A percentile compares a stretch with the other conserved stretches of the same genome.
Conservation (phyloP, 2,113 vertebrate species). For the Eulacestoma nigropectus region DNA sequence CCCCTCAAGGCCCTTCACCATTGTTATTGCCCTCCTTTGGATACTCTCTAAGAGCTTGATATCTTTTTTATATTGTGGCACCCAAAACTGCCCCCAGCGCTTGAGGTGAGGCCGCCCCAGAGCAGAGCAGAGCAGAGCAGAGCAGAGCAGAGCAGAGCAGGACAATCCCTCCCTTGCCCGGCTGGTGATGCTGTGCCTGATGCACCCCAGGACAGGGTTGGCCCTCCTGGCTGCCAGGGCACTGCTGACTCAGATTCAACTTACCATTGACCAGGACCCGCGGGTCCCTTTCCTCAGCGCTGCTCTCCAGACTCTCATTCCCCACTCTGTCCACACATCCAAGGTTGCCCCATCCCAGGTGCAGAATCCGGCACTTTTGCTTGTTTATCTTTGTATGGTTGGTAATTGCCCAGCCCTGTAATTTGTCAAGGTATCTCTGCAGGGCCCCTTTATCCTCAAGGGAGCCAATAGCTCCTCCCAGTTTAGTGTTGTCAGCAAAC, state of each 20-base stretch:
- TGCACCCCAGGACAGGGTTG: fast-evolving
- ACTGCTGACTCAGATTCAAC: fast-evolving
- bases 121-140: fast-evolving
- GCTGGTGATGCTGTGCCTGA: fast-evolving
- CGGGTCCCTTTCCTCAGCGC: background rate
- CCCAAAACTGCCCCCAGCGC: background rate
- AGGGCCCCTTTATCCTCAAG: background rate
- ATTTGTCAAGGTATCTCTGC: background rate
- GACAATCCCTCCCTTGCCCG: fast-evolving
- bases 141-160: fast-evolving
- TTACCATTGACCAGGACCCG: fast-evolving
- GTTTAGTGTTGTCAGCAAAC: background rate
- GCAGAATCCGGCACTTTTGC: fast-evolving
- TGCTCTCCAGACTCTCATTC: background rate
- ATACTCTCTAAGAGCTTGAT: background rate
- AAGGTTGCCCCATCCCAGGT: background rate
- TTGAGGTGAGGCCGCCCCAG: fast-evolving
- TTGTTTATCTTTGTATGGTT: background rate
- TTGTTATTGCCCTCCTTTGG: fast-evolving
- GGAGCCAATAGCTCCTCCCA: background rate
- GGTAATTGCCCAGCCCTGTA: background rate
- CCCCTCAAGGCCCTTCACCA: background rate
- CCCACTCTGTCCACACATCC: background rate
- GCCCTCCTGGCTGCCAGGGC: background rate
- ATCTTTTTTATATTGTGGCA: fast-evolving